Conservation (phyloP, 2,888 invertebrate species). For the Caenorhabditis macrosperma region DNA sequence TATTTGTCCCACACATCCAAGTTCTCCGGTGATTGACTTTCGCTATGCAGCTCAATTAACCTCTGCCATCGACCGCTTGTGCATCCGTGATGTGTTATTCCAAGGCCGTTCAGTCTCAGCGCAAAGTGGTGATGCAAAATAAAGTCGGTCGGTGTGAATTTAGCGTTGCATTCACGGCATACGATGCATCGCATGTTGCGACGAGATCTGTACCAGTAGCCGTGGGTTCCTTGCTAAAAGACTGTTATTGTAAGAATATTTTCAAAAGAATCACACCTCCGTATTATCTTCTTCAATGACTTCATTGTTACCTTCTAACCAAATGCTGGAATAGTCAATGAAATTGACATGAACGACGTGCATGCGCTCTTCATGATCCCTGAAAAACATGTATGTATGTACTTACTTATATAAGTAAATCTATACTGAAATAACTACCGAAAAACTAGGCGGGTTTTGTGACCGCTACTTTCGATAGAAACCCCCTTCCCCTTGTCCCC, state of each 20-base stretch:
- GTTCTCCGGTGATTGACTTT: constrained; percentile 2
- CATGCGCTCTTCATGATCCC: constrained; percentile 11
- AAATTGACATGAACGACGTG: constrained; percentile 30
- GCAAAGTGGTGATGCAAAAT: constrained; percentile 21
- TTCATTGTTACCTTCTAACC: constrained; percentile 1
- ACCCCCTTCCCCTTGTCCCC: too few species aligned
- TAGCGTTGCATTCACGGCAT: constrained; percentile 6
- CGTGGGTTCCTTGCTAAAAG: constrained; percentile 24
- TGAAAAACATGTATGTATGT: constrained; percentile 19
- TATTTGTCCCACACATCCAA: constrained; percentile 12
- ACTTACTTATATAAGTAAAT: too few species aligned
- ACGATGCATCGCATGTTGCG: constrained; percentile 29
- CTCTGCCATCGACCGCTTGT: background rate
- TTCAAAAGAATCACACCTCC: constrained; percentile 11
- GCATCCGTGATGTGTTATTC: background rate
- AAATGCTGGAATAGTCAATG: constrained; percentile 6
- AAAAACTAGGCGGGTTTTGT: too few species aligned
- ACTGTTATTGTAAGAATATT: too few species aligned
- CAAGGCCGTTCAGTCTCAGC: background rate
- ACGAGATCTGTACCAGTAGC: constrained; percentile 35
- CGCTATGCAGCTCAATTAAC: background rate
- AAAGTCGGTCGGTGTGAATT: constrained; percentile 40
- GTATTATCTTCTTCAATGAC: constrained; percentile 22
- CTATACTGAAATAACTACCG: too few species aligned
- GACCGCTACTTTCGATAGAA: too few species aligned